phyloP scores from a whole-genome alignment of 1,140 invertebrate genomes.

The Cyclina sinensis region DNA sequence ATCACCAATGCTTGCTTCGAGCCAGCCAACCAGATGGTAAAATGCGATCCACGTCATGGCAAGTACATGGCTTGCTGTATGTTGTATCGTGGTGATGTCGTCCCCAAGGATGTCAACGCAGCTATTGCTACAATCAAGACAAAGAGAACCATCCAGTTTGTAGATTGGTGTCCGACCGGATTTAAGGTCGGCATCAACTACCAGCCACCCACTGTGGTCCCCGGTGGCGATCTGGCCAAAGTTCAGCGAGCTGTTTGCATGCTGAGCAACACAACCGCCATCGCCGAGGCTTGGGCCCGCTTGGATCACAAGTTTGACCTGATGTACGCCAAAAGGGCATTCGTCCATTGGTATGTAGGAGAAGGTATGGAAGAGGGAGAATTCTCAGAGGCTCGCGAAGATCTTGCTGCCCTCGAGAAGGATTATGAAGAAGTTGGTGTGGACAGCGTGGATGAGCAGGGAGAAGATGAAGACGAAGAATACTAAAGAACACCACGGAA shows the following conservation, averaged over 20 bases:
- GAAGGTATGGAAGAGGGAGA: conserved; percentile 87
- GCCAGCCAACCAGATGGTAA: conserved; percentile 95
- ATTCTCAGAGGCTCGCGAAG: conserved; percentile 94
- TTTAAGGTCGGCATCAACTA: conserved; percentile 82
- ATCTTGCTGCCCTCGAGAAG: conserved; percentile 90
- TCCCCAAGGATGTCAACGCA: conserved; percentile 85
- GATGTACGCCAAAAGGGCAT: conserved; percentile 88
- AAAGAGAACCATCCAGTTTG: conserved; percentile 91
- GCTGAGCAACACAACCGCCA: conserved; percentile 85
- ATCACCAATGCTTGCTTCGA: conserved; percentile 95
- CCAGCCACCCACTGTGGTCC: conserved; percentile 81
- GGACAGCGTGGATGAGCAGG: not conserved
- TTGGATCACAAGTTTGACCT: conserved; percentile 90
- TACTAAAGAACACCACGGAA: too few relatives aligned
- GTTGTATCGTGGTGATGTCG: conserved; percentile 82
- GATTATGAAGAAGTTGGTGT: conserved; percentile 70
- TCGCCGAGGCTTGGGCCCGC: conserved; percentile 91
- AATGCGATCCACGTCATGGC: conserved; percentile 94
- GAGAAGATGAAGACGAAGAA: conserved; percentile 5
- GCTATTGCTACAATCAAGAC: conserved; percentile 94
- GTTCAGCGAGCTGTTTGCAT: not conserved
- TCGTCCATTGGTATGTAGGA: conserved; percentile 86
- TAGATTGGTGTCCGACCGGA: conserved; percentile 96
- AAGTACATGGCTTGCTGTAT: conserved; percentile 93
- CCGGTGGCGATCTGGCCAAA: conserved; percentile 88